Conservation (phyloP, 2,113 vertebrate species). For the Xiphophorus maculatus region DNA sequence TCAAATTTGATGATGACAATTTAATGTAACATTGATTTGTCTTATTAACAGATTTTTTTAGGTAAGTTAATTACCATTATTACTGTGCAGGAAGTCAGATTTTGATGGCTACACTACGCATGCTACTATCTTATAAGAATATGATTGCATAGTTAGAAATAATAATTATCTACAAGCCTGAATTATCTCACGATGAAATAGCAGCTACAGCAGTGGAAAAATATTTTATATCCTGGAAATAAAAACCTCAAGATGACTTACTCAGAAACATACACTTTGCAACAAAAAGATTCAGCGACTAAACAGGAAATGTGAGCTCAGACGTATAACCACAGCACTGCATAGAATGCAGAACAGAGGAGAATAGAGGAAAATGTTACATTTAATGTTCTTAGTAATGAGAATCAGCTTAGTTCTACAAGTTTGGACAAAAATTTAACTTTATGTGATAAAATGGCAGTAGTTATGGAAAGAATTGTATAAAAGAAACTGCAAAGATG, state of each 20-base stretch:
- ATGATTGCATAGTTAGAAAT: no score
- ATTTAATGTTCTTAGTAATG: background rate
- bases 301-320: constrained; percentile 49
- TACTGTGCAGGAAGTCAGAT: background rate
- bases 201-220: background rate
- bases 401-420: background rate
- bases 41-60: background rate
- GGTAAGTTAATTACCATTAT: background rate
- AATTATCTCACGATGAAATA: background rate
- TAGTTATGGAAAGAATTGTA: background rate
- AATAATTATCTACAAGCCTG: background rate
- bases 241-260: background rate
- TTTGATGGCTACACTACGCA: background rate
- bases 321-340: constrained; percentile 26
- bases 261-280: background rate
- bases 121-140: background rate
- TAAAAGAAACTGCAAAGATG: constrained; percentile 19
- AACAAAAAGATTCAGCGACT: constrained; percentile 21
- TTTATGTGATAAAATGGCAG: background rate
- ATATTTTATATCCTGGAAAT: background rate
- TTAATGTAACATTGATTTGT: no score
- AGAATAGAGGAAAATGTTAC: background rate
- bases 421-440: background rate
- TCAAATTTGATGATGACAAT: no score
- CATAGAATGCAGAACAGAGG: background rate